Percentiles rank a stretch among this genome's conserved stretches.
These are phyloP conservation scores for Dynastes tityus DNA, from an alignment of 2,888 invertebrate species.

Conservation along the genomic window DNA sequence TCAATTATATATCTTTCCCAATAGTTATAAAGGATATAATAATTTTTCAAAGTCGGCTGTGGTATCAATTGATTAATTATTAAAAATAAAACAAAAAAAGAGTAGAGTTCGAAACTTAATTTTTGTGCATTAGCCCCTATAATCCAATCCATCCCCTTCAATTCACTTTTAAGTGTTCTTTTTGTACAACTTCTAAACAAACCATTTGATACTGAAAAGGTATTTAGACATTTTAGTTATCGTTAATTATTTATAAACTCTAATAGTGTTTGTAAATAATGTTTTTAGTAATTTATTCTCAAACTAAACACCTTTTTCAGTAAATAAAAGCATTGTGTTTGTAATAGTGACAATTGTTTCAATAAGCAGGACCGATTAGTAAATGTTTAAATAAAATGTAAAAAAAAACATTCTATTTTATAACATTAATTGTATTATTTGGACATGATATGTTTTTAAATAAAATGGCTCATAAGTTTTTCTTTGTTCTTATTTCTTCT, in stretches of 20 bases:
- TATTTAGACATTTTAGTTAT: conserved; percentile 24
- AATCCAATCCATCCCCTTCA: neutral
- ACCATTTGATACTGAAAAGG: conserved; percentile 23
- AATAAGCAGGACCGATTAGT: conserved; percentile 11
- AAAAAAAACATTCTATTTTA: conserved; percentile 51
- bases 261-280: conserved; percentile 30
- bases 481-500: neutral
- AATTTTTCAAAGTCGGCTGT: conserved; percentile 54
- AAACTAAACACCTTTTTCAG: conserved; percentile 46
- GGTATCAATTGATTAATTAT: conserved; percentile 48
- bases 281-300: conserved; percentile 27
- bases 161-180: conserved; percentile 12
- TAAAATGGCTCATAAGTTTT: conserved; percentile 57
- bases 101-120: conserved; percentile 23
- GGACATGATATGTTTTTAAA: conserved; percentile 57
- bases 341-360: conserved; percentile 28
- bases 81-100: conserved; percentile 27
- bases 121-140: conserved; percentile 7
- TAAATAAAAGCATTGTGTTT: conserved; percentile 27
- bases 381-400: conserved; percentile 32
- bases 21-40: conserved; percentile 39
- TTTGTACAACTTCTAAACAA: conserved; percentile 20
- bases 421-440: conserved; percentile 56
- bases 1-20: conserved; percentile 43
- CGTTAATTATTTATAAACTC: conserved; percentile 23